phyloP scores from a whole-genome alignment of 2,888 invertebrate species.

The Abrostola tripartita region DNA sequence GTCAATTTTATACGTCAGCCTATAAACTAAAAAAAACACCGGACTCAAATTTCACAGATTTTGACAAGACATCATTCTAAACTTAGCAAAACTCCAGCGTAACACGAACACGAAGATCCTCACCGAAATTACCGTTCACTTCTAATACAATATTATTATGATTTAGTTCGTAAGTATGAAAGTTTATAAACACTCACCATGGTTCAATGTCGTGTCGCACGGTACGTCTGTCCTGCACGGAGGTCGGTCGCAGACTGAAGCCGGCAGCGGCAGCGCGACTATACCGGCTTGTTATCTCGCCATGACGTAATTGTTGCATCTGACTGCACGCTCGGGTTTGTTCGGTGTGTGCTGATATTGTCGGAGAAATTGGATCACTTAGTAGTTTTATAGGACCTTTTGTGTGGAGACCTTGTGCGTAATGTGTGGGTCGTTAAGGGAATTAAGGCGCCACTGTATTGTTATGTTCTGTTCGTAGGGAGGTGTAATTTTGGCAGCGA shows the following conservation, averaged over 20 bases:
- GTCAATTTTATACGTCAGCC: constrained; percentile 18
- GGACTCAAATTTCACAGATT: constrained; percentile 41
- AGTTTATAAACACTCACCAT: constrained; percentile 72
- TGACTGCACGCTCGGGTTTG: constrained; percentile 60
- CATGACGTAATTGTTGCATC: constrained; percentile 76
- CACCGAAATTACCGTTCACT: constrained; percentile 6
- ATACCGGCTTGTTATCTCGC: constrained; percentile 65
- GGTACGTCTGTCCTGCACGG: constrained; percentile 53
- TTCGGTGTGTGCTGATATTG: constrained; percentile 40
- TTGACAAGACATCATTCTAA: constrained; percentile 37
- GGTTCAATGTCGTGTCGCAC: constrained; percentile 30
- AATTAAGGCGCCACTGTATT: constrained; percentile 9
- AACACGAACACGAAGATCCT: neutral
- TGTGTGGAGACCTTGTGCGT: constrained; percentile 25
- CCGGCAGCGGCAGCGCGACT: constrained; percentile 35
- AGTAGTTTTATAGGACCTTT: constrained; percentile 30
- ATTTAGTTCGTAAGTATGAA: constrained; percentile 38
- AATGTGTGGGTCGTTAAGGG: constrained; percentile 24
- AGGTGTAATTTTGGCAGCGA: constrained; percentile 3
- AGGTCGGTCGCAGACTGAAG: constrained; percentile 55
- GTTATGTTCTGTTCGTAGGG: constrained; percentile 9
- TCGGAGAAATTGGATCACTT: constrained; percentile 50
- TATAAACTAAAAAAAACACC: constrained; percentile 48
- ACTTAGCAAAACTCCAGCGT: constrained; percentile 6
- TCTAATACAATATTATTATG: constrained; percentile 1